Evolutionary conservation across 2,888 invertebrate genomes (phyloP), one percentile per base, ranked within the genome.

Genomic region (Platycheirus rosarum): DNA sequence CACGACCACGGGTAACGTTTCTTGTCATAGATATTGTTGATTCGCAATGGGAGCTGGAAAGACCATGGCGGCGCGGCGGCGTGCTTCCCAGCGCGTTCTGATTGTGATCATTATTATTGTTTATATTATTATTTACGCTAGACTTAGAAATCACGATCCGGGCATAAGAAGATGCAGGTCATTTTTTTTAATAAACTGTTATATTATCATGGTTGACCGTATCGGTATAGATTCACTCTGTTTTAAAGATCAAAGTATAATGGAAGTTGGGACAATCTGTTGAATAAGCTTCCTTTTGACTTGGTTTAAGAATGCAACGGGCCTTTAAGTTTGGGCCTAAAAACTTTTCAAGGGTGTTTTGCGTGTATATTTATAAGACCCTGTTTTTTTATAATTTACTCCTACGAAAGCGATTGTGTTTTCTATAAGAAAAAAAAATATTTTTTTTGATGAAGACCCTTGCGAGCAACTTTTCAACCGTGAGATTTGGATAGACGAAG

Each of bases 81-180:
- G n/a, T n/a, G n/a, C n/a, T n/a, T 55, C 73, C 66, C 66, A 57
- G 20, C 46, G 40, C 44, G 60, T 44, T 60, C 66, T 66, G 49
- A 51, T 51, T 46, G 46, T 76, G 80, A 80, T 80, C 76, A 62
- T 76, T 60, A 76, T 76, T 65, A 75, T 80, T 66, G 80, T 80
- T 70, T 62, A 70, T 80, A 74, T 75, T 75, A 75, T 80, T 80
- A 75, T 80, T 75, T 80, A 76, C 76, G 76, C 76, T 66, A 14
- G 37, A 69, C 13, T 62, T 53, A 42, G 75, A 53, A 79, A 80
- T 70, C 76, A 80, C 80, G 76, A 80, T 70, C 48, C 20, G 26
- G 48, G 42, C 44, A n/a, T 32, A 44, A 66, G 76, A 76, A 66
- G 76, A 80, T 80, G 76, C 80, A 76, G 80, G 80, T 80, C 80